Conservation (phyloP, 2,113 vertebrate genomes). For the Tragelaphus strepsiceros region DNA sequence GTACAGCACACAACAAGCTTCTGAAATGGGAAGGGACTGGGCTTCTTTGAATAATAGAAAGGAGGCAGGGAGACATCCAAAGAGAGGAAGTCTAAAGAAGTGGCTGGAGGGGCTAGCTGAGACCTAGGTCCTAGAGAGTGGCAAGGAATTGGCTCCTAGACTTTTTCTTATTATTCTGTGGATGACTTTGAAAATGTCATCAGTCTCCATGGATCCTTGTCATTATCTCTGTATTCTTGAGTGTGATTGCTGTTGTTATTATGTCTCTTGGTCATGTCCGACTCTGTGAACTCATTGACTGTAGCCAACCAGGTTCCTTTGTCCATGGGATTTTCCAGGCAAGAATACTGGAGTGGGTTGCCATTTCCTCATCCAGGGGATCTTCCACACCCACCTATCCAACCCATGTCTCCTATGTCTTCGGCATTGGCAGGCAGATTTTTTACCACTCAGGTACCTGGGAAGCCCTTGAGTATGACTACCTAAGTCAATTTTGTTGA, state of each 20-base stretch:
- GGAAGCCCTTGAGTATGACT: neutral
- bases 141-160: neutral
- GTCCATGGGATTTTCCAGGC: neutral
- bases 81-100: neutral
- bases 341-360: neutral
- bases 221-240: neutral
- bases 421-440: neutral
- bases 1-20: neutral
- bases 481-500: neutral
- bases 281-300: neutral
- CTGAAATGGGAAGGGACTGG: neutral
- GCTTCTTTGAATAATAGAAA: neutral
- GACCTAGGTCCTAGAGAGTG: fast-evolving
- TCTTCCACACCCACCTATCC: neutral
- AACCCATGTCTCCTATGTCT: neutral
- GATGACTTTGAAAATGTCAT: neutral
- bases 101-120: neutral
- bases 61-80: neutral
- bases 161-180: neutral
- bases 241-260: neutral
- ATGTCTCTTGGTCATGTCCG: neutral
- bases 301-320: neutral
- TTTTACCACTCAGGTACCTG: neutral
- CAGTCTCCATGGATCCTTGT: neutral
- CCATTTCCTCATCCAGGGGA: neutral